Conservation (phyloP, 2,888 invertebrate species). For the Cerastis leucographa region DNA sequence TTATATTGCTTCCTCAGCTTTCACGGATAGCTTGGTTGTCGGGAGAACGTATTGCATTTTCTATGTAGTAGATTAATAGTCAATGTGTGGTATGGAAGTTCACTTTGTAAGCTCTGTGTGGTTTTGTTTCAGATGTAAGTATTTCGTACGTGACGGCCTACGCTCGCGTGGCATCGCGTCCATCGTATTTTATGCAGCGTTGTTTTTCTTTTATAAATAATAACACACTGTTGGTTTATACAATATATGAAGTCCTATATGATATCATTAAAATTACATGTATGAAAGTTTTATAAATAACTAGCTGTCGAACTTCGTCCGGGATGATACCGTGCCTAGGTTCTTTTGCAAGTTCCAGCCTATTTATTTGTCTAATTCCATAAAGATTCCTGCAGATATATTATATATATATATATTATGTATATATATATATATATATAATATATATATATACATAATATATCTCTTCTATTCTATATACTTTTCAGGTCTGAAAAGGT, state of each 20-base stretch:
- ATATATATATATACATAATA: no score
- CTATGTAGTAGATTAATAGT: slow-evolving; percentile 64
- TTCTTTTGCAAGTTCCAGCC: not conserved
- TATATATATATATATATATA: no score
- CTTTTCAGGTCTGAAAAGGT: not conserved
- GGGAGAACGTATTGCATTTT: slow-evolving; percentile 62
- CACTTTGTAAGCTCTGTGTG: slow-evolving; percentile 41
- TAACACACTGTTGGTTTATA: slow-evolving; percentile 21
- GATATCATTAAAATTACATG: not conserved
- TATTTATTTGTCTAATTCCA: not conserved
- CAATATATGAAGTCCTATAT: slow-evolving; percentile 8
- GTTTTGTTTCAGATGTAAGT: slow-evolving; percentile 49
- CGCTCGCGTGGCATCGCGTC: slow-evolving; percentile 18
- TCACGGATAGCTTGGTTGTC: slow-evolving; percentile 41
- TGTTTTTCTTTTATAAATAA: slow-evolving; percentile 45
- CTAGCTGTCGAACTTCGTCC: not conserved
- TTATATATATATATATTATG: no score
- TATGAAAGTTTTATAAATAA: slow-evolving; percentile 5
- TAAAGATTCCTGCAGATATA: not conserved
- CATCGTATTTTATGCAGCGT: slow-evolving; percentile 38
- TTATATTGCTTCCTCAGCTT: slow-evolving; percentile 64
- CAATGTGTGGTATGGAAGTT: slow-evolving; percentile 60
- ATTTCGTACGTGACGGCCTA: slow-evolving; percentile 38
- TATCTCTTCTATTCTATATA: no score
- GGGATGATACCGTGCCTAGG: not conserved